phyloP scores from a whole-genome alignment of 1,140 invertebrate species.

The Lordiphosa collinella region DNA sequence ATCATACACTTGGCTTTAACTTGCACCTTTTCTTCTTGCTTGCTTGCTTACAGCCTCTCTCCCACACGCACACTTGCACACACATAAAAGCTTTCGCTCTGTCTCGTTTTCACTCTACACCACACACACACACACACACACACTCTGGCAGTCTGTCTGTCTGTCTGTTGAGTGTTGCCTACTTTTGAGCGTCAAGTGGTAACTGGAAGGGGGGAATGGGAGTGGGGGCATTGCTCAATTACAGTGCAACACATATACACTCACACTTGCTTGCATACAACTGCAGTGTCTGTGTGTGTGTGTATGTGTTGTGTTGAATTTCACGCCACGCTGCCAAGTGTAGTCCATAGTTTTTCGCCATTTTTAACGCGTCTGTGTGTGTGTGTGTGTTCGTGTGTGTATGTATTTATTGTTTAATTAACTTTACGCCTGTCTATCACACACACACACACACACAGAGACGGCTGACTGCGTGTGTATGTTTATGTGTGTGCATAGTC shows the following conservation, averaged over 20 bases:
- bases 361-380: constrained; percentile 63
- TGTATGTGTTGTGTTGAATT: constrained; percentile 73
- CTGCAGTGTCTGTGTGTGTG: constrained; percentile 26
- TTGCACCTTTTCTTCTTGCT: too few relatives aligned
- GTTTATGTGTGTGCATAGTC: constrained; percentile 12
- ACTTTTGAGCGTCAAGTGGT: constrained; percentile 57
- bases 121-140: too few relatives aligned
- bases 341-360: constrained; percentile 75
- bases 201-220: not conserved
- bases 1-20: too few relatives aligned
- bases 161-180: constrained; percentile 50
- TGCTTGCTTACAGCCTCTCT: too few relatives aligned
- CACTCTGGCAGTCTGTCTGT: constrained; percentile 1
- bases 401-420: constrained; percentile 77
- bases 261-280: constrained; percentile 6
- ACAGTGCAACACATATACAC: constrained; percentile 58
- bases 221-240: constrained; percentile 68
- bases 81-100: not conserved
- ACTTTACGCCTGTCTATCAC: constrained; percentile 76
- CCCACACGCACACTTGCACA: not conserved
- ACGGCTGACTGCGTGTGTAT: constrained; percentile 25
- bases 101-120: not conserved
- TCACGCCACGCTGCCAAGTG: constrained; percentile 73
- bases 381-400: constrained; percentile 26
- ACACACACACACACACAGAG: constrained; percentile 40